Conservation (phyloP, 1,140 invertebrate species). For the Cydia splendana region DNA sequence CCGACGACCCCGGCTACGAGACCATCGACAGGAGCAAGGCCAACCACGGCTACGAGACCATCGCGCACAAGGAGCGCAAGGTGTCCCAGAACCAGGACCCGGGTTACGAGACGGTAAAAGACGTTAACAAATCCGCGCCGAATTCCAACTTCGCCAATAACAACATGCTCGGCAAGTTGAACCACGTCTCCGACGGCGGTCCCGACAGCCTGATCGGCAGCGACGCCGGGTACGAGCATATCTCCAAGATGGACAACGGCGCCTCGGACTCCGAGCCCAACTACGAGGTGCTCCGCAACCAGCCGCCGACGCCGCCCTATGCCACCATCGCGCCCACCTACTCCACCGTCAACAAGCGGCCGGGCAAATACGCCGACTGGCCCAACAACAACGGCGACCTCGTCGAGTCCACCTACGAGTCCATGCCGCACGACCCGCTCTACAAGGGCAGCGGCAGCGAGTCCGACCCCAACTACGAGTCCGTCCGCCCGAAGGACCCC, state of each 20-base stretch:
- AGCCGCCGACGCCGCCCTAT: constrained; percentile 75
- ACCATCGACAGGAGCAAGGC: constrained; percentile 74
- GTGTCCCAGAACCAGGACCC: constrained; percentile 77
- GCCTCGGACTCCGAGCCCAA: constrained; percentile 85
- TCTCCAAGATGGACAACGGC: constrained; percentile 75
- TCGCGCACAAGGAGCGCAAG: constrained; percentile 71
- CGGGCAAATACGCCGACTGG: constrained; percentile 68
- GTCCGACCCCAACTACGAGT: constrained; percentile 87
- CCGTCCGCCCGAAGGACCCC: constrained; percentile 80
- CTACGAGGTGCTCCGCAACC: constrained; percentile 84
- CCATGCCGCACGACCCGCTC: constrained; percentile 83
- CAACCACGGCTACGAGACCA: constrained; percentile 78
- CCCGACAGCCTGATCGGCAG: constrained; percentile 81
- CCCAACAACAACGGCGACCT: constrained; percentile 72
- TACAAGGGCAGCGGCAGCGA: constrained; percentile 84
- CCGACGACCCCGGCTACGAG: constrained; percentile 78
- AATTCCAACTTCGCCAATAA: constrained; percentile 57
- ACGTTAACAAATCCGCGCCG: constrained; percentile 56
- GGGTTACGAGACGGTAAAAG: constrained; percentile 83
- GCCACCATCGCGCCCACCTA: constrained; percentile 78
- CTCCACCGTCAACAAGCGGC: constrained; percentile 80
- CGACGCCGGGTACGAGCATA: constrained; percentile 84
- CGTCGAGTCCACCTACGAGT: constrained; percentile 84
- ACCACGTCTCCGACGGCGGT: constrained; percentile 72
- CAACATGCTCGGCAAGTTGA: constrained; percentile 58